These are phyloP conservation scores for Caenorhabditis sp. DNA, from an alignment of 2,888 invertebrate genomes.

Conservation along the genomic window DNA sequence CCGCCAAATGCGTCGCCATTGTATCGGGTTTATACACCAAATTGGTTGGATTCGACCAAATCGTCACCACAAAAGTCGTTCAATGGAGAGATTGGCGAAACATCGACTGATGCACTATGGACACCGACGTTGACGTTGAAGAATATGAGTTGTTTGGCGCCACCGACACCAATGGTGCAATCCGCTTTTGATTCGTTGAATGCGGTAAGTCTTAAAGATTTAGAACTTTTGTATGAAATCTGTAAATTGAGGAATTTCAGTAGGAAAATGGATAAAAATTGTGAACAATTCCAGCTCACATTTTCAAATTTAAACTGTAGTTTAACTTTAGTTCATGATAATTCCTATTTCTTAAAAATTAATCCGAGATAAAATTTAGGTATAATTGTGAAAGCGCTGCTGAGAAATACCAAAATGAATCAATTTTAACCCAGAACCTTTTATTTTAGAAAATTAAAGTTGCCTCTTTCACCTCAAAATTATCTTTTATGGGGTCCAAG, in stretches of 20 bases:
- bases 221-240: not conserved
- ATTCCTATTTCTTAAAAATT: no score
- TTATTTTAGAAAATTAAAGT: no score
- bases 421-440: no score
- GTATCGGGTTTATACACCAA: not conserved
- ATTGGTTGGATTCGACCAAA: not conserved
- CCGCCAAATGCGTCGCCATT: not conserved
- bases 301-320: no score
- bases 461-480: no score
- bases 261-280: no score
- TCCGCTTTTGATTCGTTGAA: slow-evolving; percentile 27
- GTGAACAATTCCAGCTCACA: no score
- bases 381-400: not conserved
- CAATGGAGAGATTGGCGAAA: not conserved
- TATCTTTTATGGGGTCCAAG: no score
- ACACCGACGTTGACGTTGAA: slow-evolving; percentile 14
- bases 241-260: no score
- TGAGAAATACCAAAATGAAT: no score
- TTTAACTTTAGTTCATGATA: no score
- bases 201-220: slow-evolving; percentile 11
- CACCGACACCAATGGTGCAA: slow-evolving; percentile 17
- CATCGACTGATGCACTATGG: not conserved
- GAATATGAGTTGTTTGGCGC: slow-evolving; percentile 13
- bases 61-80: not conserved
- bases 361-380: not conserved